phyloP scores from a whole-genome alignment of 2,113 vertebrate species.

The Osmerus mordax region DNA sequence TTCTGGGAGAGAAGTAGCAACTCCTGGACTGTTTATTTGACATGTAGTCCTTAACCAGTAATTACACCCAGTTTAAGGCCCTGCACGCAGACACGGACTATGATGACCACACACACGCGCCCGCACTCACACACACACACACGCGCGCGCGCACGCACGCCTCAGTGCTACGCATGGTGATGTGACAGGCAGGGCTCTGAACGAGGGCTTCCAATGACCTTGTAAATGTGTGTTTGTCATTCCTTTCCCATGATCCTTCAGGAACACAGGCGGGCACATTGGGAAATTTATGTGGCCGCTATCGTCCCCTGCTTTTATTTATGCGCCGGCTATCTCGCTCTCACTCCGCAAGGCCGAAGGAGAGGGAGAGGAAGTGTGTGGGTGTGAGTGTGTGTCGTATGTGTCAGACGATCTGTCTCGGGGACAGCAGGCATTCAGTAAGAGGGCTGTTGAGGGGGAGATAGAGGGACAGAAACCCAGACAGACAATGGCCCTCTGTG shows the following conservation, averaged over 20 bases:
- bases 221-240: slow-evolving; percentile 20
- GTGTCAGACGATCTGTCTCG: slow-evolving; percentile 29
- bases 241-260: slow-evolving; percentile 22
- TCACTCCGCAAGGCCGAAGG: slow-evolving; percentile 5
- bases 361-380: slow-evolving; percentile 9
- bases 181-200: neutral
- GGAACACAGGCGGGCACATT: slow-evolving; percentile 1
- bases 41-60: slow-evolving; percentile 58
- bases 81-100: slow-evolving; percentile 40
- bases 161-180: neutral
- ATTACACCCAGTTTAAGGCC: slow-evolving; percentile 53
- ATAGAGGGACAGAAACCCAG: slow-evolving; percentile 29
- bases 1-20: slow-evolving; percentile 57
- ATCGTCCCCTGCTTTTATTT: slow-evolving; percentile 41
- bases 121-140: neutral
- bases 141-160: neutral
- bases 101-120: slow-evolving; percentile 2
- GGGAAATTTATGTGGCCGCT: slow-evolving; percentile 43
- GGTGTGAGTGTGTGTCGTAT: slow-evolving; percentile 20
- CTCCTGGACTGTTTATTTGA: slow-evolving; percentile 62
- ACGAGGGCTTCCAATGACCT: slow-evolving; percentile 5
- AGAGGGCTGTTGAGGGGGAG: slow-evolving; percentile 21
- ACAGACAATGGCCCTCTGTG: slow-evolving; percentile 22
- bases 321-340: slow-evolving; percentile 30
- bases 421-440: slow-evolving; percentile 14